phyloP scores from a whole-genome alignment of 2,797 vertebrate species.

The Tamandua tetradactyla region DNA sequence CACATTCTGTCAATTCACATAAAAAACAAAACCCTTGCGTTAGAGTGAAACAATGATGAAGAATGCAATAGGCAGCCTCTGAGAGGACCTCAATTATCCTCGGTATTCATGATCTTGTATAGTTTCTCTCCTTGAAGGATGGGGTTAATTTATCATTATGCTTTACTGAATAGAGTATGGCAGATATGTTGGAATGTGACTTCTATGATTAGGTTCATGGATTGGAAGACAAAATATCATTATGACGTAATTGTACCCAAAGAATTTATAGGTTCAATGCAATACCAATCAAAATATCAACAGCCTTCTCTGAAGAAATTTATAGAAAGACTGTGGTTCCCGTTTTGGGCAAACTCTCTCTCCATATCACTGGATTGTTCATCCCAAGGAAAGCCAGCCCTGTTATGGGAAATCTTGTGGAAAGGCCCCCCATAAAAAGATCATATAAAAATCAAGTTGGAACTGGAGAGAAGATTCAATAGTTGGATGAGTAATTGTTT shows the following conservation, averaged over 20 bases:
- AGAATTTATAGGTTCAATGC: too few relatives aligned
- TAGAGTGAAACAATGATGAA: not conserved
- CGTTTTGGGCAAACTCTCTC: not conserved
- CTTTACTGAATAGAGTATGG: not conserved
- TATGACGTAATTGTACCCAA: too few relatives aligned
- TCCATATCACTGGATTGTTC: not conserved
- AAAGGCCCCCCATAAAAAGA: not conserved
- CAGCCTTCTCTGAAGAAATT: too few relatives aligned
- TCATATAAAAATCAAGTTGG: not conserved
- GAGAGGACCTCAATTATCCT: not conserved
- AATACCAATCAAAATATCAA: too few relatives aligned
- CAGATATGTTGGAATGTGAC: not conserved
- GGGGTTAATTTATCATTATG: not conserved
- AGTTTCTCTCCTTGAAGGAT: not conserved
- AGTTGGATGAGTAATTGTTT: not conserved
- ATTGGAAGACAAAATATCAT: too few relatives aligned
- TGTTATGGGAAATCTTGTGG: not conserved
- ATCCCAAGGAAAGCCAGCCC: not conserved
- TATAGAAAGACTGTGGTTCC: constrained; percentile 4
- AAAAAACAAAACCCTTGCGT: not conserved
- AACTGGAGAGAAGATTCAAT: not conserved
- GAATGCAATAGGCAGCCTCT: not conserved
- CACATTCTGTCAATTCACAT: not conserved
- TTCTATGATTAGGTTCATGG: not conserved
- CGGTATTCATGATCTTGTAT: not conserved